Percentiles rank a stretch among this genome's conserved stretches.
Conservation (phyloP, 2,888 invertebrate genomes). For the Tinea trinotella region DNA sequence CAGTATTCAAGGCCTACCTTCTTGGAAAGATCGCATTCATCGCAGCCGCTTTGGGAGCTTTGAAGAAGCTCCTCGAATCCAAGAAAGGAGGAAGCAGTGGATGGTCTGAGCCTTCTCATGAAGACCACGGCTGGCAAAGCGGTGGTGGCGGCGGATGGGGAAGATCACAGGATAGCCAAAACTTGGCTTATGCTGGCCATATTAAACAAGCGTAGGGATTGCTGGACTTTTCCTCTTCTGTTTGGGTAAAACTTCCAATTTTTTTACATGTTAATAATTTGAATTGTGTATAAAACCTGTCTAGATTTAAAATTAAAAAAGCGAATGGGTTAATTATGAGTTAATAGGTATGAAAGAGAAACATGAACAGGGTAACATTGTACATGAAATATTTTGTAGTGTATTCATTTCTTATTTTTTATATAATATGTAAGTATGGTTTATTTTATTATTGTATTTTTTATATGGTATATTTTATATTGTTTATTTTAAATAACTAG, state of each 20-base stretch:
- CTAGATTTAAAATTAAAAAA: not conserved
- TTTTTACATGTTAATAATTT: not conserved
- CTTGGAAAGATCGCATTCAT: conserved; percentile 88
- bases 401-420: no score
- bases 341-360: conserved; percentile 19
- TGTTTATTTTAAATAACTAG: conserved; percentile 31
- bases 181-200: conserved; percentile 79
- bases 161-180: conserved; percentile 76
- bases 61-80: conserved; percentile 79
- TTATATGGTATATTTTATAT: conserved; percentile 11
- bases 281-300: conserved; percentile 24
- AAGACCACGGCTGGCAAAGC: conserved; percentile 64
- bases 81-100: conserved; percentile 82
- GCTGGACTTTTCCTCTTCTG: no score
- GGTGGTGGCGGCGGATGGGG: conserved; percentile 72
- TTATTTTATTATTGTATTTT: conserved; percentile 28
- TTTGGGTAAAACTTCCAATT: not conserved
- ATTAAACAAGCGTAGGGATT: conserved; percentile 51
- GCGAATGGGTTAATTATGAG: no score
- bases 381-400: no score
- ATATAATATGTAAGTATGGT: no score
- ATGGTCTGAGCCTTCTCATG: conserved; percentile 77
- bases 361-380: conserved; percentile 8
- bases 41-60: conserved; percentile 78
- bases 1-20: conserved; percentile 87